Evolutionary conservation across 2,797 vertebrate genomes (phyloP).

Genomic region (Pseudochirops cupreus): DNA sequence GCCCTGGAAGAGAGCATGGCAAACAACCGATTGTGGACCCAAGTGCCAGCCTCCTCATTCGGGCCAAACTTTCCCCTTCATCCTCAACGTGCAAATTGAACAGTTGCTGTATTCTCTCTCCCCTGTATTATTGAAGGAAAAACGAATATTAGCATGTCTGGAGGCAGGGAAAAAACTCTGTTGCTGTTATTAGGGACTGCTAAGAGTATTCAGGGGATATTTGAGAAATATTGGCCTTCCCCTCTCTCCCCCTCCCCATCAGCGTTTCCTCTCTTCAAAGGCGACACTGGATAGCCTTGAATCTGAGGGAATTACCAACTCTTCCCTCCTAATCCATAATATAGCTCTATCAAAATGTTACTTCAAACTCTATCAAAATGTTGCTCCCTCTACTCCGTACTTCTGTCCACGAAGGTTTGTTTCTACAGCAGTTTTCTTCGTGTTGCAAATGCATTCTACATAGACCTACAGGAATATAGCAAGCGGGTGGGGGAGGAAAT

Average conservation of each 20-base stretch:
- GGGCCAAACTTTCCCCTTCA: background rate
- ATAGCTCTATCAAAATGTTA: background rate
- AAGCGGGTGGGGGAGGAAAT: slow-evolving; percentile 63
- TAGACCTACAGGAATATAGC: background rate
- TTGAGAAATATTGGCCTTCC: slow-evolving; percentile 33
- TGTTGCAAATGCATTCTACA: background rate
- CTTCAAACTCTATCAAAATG: background rate
- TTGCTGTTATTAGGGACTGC: slow-evolving; percentile 12
- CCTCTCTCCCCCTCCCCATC: background rate
- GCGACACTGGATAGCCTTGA: slow-evolving; percentile 74
- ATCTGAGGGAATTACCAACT: slow-evolving; percentile 82
- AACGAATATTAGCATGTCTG: background rate
- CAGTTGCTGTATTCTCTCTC: background rate
- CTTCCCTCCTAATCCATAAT: slow-evolving; percentile 82
- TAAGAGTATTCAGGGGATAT: slow-evolving; percentile 1
- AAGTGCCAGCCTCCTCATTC: background rate
- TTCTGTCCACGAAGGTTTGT: background rate
- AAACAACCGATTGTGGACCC: slow-evolving; percentile 35
- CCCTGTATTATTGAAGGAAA: background rate
- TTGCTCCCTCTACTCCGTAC: background rate
- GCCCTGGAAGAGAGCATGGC: slow-evolving; percentile 73
- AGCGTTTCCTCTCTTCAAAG: slow-evolving; percentile 61
- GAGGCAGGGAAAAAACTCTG: background rate
- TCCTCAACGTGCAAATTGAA: background rate
- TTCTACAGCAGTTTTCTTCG: background rate